Conservation (phyloP, 2,888 invertebrate genomes). For the Dolomedes plantarius region DNA sequence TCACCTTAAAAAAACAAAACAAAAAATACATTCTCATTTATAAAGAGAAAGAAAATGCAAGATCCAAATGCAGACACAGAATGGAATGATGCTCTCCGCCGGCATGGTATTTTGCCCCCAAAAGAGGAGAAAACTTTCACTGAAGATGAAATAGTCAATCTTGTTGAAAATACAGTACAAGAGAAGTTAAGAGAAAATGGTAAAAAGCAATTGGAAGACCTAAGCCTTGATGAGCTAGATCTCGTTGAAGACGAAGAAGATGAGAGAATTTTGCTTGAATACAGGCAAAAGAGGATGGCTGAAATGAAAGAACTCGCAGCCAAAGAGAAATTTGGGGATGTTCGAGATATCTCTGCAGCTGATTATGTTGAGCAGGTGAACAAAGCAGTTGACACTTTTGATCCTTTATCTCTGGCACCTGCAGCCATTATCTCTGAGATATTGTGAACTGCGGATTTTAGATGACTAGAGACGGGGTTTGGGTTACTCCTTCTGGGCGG, state of each 20-base stretch:
- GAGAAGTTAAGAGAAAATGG: conserved; percentile 75
- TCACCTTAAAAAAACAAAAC: no score
- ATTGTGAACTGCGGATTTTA: no score
- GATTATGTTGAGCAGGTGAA: conserved; percentile 88
- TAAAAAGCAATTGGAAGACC: conserved; percentile 81
- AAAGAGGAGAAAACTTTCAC: conserved; percentile 87
- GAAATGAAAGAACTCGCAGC: conserved; percentile 87
- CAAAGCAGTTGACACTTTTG: no score
- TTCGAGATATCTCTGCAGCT: conserved; percentile 92
- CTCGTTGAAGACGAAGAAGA: conserved; percentile 98
- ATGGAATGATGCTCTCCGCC: conserved; percentile 96
- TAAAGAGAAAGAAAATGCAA: no score
- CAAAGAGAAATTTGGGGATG: conserved; percentile 87
- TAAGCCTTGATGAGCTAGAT: conserved; percentile 91
- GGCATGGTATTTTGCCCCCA: conserved; percentile 90
- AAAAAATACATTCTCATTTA: no score
- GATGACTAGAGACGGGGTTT: no score
- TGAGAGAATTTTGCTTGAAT: conserved; percentile 87
- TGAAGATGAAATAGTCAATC: conserved; percentile 91
- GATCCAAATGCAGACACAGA: conserved; percentile 96
- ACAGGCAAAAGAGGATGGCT: conserved; percentile 88
- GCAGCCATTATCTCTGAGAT: no score
- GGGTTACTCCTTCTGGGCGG: no score
- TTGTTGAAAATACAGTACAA: conserved; percentile 83
- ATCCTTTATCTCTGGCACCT: no score